These are phyloP conservation scores for Tinamus major DNA, from an alignment of 2,797 vertebrate species.

Conservation along the genomic window DNA sequence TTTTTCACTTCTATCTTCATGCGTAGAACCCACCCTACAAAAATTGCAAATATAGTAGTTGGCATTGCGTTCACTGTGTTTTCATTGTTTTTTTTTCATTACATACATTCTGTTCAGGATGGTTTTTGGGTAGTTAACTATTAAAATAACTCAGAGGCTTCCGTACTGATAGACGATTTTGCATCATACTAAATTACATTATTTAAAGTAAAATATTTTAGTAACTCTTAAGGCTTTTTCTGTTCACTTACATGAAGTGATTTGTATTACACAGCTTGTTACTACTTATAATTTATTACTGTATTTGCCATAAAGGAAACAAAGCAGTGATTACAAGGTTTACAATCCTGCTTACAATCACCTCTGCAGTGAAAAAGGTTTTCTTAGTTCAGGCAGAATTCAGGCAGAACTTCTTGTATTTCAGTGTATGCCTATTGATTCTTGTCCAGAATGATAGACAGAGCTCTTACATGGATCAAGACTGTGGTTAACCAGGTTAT, in stretches of 20 bases:
- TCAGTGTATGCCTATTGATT: background rate
- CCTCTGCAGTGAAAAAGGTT: background rate
- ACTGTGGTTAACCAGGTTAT: fast-evolving
- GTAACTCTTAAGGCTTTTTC: background rate
- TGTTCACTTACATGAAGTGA: background rate
- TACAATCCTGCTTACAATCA: background rate
- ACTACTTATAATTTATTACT: background rate
- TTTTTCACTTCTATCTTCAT: background rate
- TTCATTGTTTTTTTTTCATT: background rate
- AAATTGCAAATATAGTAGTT: background rate
- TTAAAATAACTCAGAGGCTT: background rate
- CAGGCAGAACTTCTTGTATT: background rate
- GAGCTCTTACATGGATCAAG: background rate
- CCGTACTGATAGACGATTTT: background rate
- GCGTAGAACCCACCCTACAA: background rate
- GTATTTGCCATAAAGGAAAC: background rate
- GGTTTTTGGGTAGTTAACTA: background rate
- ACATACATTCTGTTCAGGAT: background rate
- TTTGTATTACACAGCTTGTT: background rate
- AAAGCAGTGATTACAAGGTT: background rate
- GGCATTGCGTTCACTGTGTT: fast-evolving
- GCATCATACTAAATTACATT: background rate
- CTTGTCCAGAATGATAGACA: background rate
- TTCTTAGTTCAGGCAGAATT: background rate
- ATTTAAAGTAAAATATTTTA: background rate